Base-by-base conservation (phyloP, 2,113 vertebrate species). In the Nycticryphes semicollaris region DNA sequence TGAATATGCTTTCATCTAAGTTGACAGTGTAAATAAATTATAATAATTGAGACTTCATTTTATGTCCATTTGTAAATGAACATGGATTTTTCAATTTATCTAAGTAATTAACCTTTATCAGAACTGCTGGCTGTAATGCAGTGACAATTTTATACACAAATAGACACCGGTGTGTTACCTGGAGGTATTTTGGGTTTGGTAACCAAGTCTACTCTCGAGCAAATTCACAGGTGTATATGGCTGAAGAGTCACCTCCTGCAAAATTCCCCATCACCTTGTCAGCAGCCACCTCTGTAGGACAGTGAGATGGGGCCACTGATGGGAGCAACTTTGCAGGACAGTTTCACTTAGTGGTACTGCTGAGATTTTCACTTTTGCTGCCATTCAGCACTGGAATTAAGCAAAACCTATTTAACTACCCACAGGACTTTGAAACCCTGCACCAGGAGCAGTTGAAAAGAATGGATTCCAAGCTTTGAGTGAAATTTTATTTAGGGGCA, bases 61-160 rank as follows among this genome's bases (percentile, higher is more conserved):
- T 97, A 97, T 98, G 95, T 97, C 97, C 98, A 98, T 98, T 98
- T 98, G 97, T 96, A 98, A 98, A 98, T 98, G 98, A 98, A 96
- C 98, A 96, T 97, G 94, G 95, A 97, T 97, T 96, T 97, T 97
- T 96, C 96, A 96, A 86, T 98, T 98, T 95, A 94, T 97, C 97
- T 96, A 91, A 96, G 97, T 97, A 98, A 97, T 97, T 97, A 98
- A 97, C 95, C 84, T 95, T 96, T 89, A 90, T 91, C 83, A 96
- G 69, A 93, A 84, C 89, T 13, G 67, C 87, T 92, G 91, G 93
- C 94, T 62, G 59, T 31, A 81, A 66, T n/a, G 43, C 80, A 60
- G 87, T 56, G 93, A 81, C 19, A 19, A 81, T 64, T 56, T 88
- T 27, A 74, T 77, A 84, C 41, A 91, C 96, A 95, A 96, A 97